Evolutionary conservation across 2,113 vertebrate genomes (phyloP), one percentile per base, ranked within the genome.

Genomic region (Nannospalax galili): DNA sequence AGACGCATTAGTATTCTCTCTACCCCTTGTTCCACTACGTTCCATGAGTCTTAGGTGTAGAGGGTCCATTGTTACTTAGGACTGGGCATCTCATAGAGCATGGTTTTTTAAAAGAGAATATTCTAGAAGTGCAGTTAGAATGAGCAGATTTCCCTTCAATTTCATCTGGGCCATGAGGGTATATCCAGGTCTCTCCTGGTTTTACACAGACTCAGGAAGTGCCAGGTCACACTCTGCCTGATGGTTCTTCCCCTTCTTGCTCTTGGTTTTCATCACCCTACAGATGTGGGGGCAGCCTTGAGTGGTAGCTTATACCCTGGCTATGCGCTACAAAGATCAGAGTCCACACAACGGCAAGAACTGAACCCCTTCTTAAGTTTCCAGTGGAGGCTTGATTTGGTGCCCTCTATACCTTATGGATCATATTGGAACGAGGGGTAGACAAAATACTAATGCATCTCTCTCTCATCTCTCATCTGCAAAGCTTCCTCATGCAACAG

Each of bases 131-230:
- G 37, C 1, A 64, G 65, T 78, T 42, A 42, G 58, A 69, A 48
- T 2, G 37, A 40, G 17, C 0, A 3, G 2, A 17, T n/a, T 22
- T 24, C 22, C 12, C 17, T 19, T 81, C 17, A 80, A 42, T 17
- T 62, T 37, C 67, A 48, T 30, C 16, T 62, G 14, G 1, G 8
- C 6, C 37, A 35, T 0, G 62, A n/a, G 67, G 6, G 30, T 15
- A 10, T 10, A 20, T n/a, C 60, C 70, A 40, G 87, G 45, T 48
- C 28, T 90, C 64, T 60, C 26, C 26, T 52, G 40, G 56, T n/a
- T n/a, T 48, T 65, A 64, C 7, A 10, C 0, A 4, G 42, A 60
- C 20, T 3, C 1, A 22, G 45, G 4, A 69, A 42, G 37, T 2
- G 19, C 37, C 52, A 48, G 80, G 58, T 17, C 67, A 37, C 5